Evolutionary conservation across 2,797 vertebrate genomes (phyloP), one percentile per base, ranked within the genome.

Genomic region (Lates japonicus): DNA sequence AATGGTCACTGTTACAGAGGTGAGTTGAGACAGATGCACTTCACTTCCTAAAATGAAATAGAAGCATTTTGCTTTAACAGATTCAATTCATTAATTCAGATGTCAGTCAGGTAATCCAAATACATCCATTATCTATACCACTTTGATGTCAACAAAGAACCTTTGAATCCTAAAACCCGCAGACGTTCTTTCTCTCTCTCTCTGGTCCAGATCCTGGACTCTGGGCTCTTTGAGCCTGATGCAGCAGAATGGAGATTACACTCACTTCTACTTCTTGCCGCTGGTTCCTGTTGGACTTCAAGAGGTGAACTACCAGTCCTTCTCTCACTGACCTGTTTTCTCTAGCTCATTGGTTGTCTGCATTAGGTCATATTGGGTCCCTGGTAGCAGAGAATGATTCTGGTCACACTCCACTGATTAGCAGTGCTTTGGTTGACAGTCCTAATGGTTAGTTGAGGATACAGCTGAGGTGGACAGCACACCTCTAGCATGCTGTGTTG

Each of bases 251-350:
- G 97, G 98, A 25, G 98, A 99, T 77, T 99, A 99, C 92, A 99
- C 98, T 20, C 98, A 99, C 83, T 99, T 99, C 93, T 99, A 99
- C 94, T 99, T 99, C 95, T 99, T 99, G 99, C 85, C 97, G 98
- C 58, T 99, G 98, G 98, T 99, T 99, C 86, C 96, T 99, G 78
- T 93, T 99, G 87, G 98, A 99, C 91, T 99, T 99, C 90, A 99
- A 99, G 91, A 97, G 98, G 98, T 99, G 80, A 93, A 8, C n/a
- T 0, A 14, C 12, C 4, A 12, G 9, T 57, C 20, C 11, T n/a
- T 33, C 9, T 64, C 12, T 39, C 22, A 54, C 29, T 62, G 4
- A 12, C 10, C 16, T 44, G 42, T 44, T 3, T 42, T 13, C 39
- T 39, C 7, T 39, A 35, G 7, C 10, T 39, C 7, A 39, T 39